Conservation (phyloP, 1,140 invertebrate genomes). For the Rhizoglyphus robini region DNA sequence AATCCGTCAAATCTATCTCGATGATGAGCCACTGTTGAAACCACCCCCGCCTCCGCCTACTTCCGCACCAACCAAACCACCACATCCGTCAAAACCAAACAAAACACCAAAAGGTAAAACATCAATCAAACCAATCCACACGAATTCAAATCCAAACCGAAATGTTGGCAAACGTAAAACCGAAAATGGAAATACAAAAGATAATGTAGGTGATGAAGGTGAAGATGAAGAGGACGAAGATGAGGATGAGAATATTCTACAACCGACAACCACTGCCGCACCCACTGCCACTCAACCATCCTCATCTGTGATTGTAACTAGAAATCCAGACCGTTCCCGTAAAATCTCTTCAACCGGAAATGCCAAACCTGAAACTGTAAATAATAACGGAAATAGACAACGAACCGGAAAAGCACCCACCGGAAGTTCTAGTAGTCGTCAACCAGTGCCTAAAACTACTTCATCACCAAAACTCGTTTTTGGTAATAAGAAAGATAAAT, state of each 20-base stretch:
- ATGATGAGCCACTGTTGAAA: conserved; percentile 1
- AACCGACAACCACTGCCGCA: not conserved
- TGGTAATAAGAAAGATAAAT: not conserved
- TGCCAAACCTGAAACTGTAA: conserved; percentile 1
- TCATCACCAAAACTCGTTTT: not conserved
- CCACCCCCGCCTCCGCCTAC: not conserved
- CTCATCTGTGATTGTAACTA: not conserved
- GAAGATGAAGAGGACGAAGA: not conserved
- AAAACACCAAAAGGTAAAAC: not conserved
- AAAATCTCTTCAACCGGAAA: too few relatives aligned
- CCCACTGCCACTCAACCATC: not conserved
- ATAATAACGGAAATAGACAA: not conserved
- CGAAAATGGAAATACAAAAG: not conserved
- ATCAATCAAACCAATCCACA: not conserved
- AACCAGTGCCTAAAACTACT: not conserved
- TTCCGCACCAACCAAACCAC: not conserved
- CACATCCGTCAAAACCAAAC: not conserved
- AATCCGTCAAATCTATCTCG: not conserved
- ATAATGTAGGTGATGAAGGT: not conserved
- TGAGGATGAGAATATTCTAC: too few relatives aligned
- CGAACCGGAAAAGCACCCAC: not conserved
- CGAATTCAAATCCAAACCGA: not conserved
- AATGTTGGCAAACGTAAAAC: not conserved
- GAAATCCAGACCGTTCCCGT: not conserved
- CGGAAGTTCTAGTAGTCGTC: not conserved